These are phyloP conservation scores for Riparia riparia DNA, from an alignment of 2,113 vertebrate species.

Conservation along the genomic window DNA sequence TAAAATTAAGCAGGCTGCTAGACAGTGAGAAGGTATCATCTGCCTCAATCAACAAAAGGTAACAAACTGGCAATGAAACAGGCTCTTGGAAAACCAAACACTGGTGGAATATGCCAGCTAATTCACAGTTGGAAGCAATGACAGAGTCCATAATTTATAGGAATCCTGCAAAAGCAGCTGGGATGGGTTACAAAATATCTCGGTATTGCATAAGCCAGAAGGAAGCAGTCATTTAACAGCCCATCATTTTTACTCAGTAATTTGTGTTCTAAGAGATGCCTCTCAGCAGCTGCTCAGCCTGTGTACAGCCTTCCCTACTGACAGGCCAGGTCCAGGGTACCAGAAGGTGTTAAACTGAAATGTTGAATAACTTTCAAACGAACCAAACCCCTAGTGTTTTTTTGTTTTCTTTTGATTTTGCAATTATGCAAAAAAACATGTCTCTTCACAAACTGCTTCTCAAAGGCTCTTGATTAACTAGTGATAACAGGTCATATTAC, in stretches of 20 bases:
- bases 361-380: background rate
- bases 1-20: background rate
- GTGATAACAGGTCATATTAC: background rate
- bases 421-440: background rate
- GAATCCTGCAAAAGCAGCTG: background rate
- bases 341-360: background rate
- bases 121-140: background rate
- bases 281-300: background rate
- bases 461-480: background rate
- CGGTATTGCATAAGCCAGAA: background rate
- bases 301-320: rapidly evolving
- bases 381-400: rapidly evolving
- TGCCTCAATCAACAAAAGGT: background rate
- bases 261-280: background rate
- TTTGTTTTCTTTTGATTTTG: background rate
- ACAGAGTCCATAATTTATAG: background rate
- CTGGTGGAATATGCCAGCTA: background rate
- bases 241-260: background rate
- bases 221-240: background rate
- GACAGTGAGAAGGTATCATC: background rate
- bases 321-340: background rate
- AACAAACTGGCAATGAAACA: background rate
- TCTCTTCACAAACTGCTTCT: background rate
- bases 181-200: background rate
- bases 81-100: background rate